These are phyloP conservation scores for Plutella xylostella DNA, from an alignment of 2,888 invertebrate species.

Conservation along the genomic window DNA sequence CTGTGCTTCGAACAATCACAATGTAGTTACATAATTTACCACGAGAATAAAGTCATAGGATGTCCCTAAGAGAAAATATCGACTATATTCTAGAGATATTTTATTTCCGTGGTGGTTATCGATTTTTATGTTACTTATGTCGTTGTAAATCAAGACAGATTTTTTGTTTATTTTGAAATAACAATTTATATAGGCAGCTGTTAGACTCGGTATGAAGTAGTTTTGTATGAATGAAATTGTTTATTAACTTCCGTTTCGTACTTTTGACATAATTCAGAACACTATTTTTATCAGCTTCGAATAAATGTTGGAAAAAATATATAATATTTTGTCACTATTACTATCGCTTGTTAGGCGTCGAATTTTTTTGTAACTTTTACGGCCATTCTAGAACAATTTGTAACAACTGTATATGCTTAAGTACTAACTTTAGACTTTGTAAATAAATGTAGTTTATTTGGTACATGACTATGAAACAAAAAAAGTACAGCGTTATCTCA, in stretches of 20 bases:
- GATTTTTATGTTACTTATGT: too few relatives aligned
- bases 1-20: conserved; percentile 43
- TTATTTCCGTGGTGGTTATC: not conserved
- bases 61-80: not conserved
- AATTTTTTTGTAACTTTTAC: conserved; percentile 32
- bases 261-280: conserved; percentile 19
- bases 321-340: conserved; percentile 42
- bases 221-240: conserved; percentile 39
- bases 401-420: conserved; percentile 46
- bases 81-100: not conserved
- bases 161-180: conserved; percentile 22
- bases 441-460: conserved; percentile 44
- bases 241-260: conserved; percentile 18
- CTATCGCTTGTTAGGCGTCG: conserved; percentile 57
- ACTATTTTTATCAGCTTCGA: conserved; percentile 39
- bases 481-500: too few relatives aligned
- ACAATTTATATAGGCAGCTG: conserved; percentile 45
- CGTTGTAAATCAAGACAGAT: too few relatives aligned
- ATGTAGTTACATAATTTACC: conserved; percentile 30
- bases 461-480: conserved; percentile 18
- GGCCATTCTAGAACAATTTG: conserved; percentile 26
- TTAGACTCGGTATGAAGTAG: conserved; percentile 48
- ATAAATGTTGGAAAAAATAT: conserved; percentile 44
- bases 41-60: conserved; percentile 15
- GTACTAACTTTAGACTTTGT: conserved; percentile 42